These are phyloP conservation scores for Phalera bucephala DNA, from an alignment of 2,888 invertebrate species.

Conservation along the genomic window DNA sequence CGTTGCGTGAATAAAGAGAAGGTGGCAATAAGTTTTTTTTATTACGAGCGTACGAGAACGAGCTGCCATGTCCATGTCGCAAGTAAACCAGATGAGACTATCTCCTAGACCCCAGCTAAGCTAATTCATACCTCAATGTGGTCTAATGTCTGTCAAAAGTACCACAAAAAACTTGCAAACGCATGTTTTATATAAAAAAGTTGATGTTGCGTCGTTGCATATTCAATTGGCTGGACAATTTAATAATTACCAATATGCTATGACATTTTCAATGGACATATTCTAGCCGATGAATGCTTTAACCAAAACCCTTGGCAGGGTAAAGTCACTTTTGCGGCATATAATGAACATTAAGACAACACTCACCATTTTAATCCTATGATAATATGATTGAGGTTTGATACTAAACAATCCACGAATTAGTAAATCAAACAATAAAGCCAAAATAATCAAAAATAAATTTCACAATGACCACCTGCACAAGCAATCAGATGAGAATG, in stretches of 20 bases:
- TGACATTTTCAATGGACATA: background rate
- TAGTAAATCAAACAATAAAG: conserved; percentile 42
- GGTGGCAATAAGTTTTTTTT: too few species aligned
- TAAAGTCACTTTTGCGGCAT: conserved; percentile 18
- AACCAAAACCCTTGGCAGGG: conserved; percentile 46
- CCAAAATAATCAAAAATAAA: conserved; percentile 58
- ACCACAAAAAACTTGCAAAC: background rate
- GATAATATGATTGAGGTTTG: conserved; percentile 28
- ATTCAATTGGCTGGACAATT: background rate
- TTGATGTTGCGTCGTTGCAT: background rate
- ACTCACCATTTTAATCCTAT: conserved; percentile 59
- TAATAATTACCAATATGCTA: background rate
- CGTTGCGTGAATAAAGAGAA: too few species aligned
- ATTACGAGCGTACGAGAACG: too few species aligned
- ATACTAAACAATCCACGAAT: conserved; percentile 28
- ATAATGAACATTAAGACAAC: conserved; percentile 9
- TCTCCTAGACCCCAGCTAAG: too few species aligned
- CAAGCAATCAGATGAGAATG: conserved; percentile 61
- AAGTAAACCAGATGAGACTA: background rate
- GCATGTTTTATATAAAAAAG: background rate
- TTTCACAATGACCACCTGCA: conserved; percentile 36
- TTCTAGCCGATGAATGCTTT: conserved; percentile 16
- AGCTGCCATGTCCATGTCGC: background rate
- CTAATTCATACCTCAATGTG: too few species aligned
- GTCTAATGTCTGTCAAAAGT: too few species aligned